Evolutionary conservation across 2,888 invertebrate genomes (phyloP), one percentile per base, ranked within the genome.

Genomic region (Brachycybe producta): DNA sequence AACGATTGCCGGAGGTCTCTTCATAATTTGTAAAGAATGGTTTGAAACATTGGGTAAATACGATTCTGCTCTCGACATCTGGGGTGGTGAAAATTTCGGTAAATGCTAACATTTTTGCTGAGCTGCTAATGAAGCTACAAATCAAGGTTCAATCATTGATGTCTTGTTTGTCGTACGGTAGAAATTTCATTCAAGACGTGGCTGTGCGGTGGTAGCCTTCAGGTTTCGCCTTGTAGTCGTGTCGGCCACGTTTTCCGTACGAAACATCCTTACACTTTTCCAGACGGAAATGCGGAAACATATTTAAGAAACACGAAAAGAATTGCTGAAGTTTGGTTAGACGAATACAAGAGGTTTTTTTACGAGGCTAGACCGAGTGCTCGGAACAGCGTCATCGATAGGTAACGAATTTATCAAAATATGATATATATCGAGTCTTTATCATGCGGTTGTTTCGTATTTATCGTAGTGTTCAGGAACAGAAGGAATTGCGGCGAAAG

Each of bases 401-500:
- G 51, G 57, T 57, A 21, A 54, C 54, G 52, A 38, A 8, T 38
- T 38, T 17, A 17, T 13, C 39, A 17, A 38, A 11, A 38, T 8
- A 15, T n/a, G 15, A 38, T 7, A 13, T 38, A 8, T 8, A 11
- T 38, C 8, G 32, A 11, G 8, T 30, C 8, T 30, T 30, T 11
- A 30, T 30, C n/a, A 11, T 30, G 32, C 32, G 32, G n/a, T 8
- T 30, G 8, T 8, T 8, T 11, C 32, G 8, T 42, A 23, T 36
- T 24, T 39, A 32, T 42, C 8, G 5, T 23, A 50, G 45, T 27
- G 23, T 53, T 15, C 45, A 50, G 28, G 50, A 53, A 23, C 53
- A 51, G 32, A 82, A 75, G 65, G 71, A 77, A 44, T 72, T 99
- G 57, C 76, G 98, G 62, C 74, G 84, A 58, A 78, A 81, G 53